A percentile compares a stretch with the other conserved stretches of the same genome.
These are phyloP conservation scores for Mythimna albipuncta DNA, from an alignment of 2,888 invertebrate species.

Conservation along the genomic window DNA sequence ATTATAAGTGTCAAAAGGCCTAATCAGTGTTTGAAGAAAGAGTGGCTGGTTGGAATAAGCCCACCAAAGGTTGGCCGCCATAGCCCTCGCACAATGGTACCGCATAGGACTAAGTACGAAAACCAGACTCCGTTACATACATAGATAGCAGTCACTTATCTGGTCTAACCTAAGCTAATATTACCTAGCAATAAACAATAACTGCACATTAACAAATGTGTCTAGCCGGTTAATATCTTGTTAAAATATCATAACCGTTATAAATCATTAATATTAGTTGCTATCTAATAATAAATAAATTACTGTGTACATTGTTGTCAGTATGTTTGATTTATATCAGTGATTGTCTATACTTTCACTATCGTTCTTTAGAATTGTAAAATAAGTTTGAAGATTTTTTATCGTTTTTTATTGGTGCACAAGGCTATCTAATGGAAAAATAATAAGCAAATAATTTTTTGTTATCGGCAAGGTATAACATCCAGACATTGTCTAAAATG, in stretches of 20 bases:
- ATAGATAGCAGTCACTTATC: neutral
- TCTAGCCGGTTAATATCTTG: slow-evolving; percentile 8
- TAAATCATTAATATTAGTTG: slow-evolving; percentile 20
- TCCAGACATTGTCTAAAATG: too few species aligned
- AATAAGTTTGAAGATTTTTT: neutral
- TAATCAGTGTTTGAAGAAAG: too few species aligned
- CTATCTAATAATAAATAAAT: slow-evolving; percentile 22
- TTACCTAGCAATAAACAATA: neutral
- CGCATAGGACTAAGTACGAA: too few species aligned
- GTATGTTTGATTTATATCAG: slow-evolving; percentile 40
- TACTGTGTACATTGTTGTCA: slow-evolving; percentile 20
- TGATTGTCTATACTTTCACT: slow-evolving; percentile 39
- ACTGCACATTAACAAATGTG: slow-evolving; percentile 3
- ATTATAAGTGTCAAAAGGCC: neutral
- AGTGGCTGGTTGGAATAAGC: too few species aligned
- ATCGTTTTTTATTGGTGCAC: neutral
- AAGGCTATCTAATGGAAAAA: neutral
- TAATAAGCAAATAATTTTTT: too few species aligned
- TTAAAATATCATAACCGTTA: slow-evolving; percentile 15
- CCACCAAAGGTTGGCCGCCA: too few species aligned
- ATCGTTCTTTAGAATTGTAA: neutral
- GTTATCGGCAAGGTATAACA: too few species aligned
- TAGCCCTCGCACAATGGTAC: too few species aligned
- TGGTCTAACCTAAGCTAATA: neutral
- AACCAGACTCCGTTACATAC: neutral